Evolutionary conservation across 1,140 invertebrate genomes (phyloP).

Genomic region (Cydia pomonella): DNA sequence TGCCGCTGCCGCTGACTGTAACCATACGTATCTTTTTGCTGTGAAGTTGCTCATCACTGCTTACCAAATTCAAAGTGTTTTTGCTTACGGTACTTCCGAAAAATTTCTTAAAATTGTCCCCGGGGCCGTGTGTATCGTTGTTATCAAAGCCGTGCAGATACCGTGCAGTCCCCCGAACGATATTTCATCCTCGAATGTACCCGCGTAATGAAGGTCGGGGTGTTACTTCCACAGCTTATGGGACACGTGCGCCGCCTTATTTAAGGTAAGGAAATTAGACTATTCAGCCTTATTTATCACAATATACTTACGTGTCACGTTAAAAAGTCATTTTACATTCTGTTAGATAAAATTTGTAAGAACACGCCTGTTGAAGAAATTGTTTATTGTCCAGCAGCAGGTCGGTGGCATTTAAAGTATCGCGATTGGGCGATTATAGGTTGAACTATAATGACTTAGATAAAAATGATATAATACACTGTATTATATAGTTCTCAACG

Average conservation of each 20-base stretch:
- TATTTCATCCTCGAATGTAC: constrained; percentile 32
- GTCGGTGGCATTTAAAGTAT: no score
- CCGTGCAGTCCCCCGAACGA: constrained; percentile 20
- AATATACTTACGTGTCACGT: neutral
- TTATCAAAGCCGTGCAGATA: constrained; percentile 29
- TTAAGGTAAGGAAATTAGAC: constrained; percentile 27
- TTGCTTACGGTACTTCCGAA: neutral
- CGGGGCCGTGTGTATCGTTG: constrained; percentile 11
- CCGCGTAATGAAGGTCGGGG: constrained; percentile 24
- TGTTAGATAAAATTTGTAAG: neutral
- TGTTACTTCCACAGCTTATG: constrained; percentile 21
- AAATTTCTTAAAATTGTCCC: neutral
- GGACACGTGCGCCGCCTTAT: constrained; percentile 11
- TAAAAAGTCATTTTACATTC: no score
- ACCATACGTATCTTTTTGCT: neutral
- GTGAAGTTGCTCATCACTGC: no score
- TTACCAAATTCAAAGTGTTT: no score
- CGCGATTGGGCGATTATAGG: no score
- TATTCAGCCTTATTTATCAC: constrained; percentile 10
- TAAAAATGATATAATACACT: no score
- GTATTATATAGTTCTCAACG: no score
- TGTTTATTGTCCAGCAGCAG: no score
- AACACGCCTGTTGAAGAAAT: neutral
- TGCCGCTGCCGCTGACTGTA: no score
- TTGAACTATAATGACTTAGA: no score